phyloP scores from a whole-genome alignment of 2,888 invertebrate genomes.

The Eucriotettix oculatus region DNA sequence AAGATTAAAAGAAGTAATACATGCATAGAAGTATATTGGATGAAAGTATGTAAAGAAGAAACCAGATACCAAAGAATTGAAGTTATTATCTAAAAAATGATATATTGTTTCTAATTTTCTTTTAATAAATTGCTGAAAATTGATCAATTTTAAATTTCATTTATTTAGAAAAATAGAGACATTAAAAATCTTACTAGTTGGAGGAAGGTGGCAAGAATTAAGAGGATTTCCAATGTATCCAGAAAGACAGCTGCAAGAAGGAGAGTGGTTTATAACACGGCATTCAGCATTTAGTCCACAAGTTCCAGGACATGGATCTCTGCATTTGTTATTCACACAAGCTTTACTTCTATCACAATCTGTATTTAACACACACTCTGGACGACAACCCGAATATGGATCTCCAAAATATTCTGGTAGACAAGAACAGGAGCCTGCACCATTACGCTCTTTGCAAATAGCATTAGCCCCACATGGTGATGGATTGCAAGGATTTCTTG shows the following conservation, averaged over 20 bases:
- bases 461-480: slow-evolving; percentile 56
- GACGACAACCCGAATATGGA: slow-evolving; percentile 63
- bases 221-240: slow-evolving; percentile 68
- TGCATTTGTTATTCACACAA: slow-evolving; percentile 69
- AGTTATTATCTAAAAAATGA: no score
- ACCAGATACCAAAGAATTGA: no score
- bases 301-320: slow-evolving; percentile 65
- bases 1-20: no score
- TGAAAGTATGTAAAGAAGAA: no score
- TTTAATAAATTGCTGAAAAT: no score
- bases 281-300: slow-evolving; percentile 75
- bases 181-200: slow-evolving; percentile 10
- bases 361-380: slow-evolving; percentile 67
- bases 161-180: no score
- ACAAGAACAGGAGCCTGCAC: slow-evolving; percentile 68
- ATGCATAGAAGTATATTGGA: no score
- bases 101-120: no score
- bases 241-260: slow-evolving; percentile 54
- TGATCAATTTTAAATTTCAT: no score
- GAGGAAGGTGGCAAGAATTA: slow-evolving; percentile 42
- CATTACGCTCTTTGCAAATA: slow-evolving; percentile 62
- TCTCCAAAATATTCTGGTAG: slow-evolving; percentile 70
- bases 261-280: slow-evolving; percentile 64
- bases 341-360: slow-evolving; percentile 63
- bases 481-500: slow-evolving; percentile 40